Conservation (phyloP, 1,140 invertebrate genomes). For the Drosophila chauvacae region DNA sequence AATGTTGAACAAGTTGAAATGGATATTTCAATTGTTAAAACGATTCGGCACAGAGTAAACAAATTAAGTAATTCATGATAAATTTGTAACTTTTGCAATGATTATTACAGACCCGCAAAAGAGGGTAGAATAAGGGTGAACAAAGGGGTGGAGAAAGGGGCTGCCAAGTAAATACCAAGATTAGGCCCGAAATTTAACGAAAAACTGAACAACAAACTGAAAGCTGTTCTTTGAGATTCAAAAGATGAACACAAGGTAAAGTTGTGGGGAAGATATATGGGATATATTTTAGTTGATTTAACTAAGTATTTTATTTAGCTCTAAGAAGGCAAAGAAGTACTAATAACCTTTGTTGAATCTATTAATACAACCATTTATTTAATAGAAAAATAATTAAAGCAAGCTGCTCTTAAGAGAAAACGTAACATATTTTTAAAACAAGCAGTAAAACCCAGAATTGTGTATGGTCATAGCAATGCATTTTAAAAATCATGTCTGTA, state of each 20-base stretch:
- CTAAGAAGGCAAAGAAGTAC: too few species aligned
- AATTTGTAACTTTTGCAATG: constrained; percentile 36
- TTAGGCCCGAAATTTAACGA: background rate
- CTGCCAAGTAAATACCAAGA: constrained; percentile 21
- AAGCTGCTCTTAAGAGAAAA: too few species aligned
- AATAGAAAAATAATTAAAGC: too few species aligned
- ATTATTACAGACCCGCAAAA: constrained; percentile 18
- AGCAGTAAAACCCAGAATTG: too few species aligned
- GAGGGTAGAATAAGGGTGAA: background rate
- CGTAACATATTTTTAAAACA: too few species aligned
- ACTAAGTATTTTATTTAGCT: too few species aligned
- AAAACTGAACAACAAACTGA: constrained; percentile 1
- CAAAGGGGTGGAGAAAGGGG: background rate
- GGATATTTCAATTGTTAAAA: constrained; percentile 61
- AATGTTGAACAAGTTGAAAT: constrained; percentile 54
- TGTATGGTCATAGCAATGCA: too few species aligned
- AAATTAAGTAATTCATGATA: constrained; percentile 75
- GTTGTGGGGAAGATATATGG: background rate
- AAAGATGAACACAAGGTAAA: background rate
- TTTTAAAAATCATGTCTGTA: too few species aligned
- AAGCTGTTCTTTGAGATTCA: background rate
- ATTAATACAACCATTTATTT: too few species aligned
- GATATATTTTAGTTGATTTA: too few species aligned
- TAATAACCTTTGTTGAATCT: too few species aligned
- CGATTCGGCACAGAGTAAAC: constrained; percentile 50